Evolutionary conservation across 2,797 vertebrate genomes (phyloP), one percentile per base, ranked within the genome.

Genomic region (Eulemur coronatus): DNA sequence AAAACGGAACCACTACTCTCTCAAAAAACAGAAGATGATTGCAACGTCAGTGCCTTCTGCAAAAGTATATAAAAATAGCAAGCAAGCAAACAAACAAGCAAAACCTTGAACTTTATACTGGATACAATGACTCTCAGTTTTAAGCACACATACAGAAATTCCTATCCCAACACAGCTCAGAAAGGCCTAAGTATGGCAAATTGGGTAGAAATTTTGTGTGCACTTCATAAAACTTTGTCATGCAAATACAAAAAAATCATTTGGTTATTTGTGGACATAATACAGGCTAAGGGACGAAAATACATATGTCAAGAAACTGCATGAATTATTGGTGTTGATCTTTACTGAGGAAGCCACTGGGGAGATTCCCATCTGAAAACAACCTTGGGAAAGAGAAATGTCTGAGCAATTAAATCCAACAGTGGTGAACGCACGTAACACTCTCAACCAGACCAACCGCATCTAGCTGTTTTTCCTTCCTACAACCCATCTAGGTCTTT

Each of bases 341-440:
- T 89, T 92, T 85, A 67, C 17, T 69, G 73, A 95, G 35, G 80
- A 95, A 89, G 67, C 43, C 59, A 75, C 9, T 8, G 22, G 30
- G 46, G 52, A 93, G 20, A 86, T 38, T 89, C 41, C 69, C 59
- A 89, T 41, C 80, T 95, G 90, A 93, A 96, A 81, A 92, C 69
- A 96, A 69, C 80, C 57, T 92, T 89, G 50, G 35, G 57, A 75
- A 84, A 84, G 79, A 43, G 35, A 92, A 70, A 85, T 43, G 46
- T 61, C 46, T 91, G 41, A 94, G 22, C 48, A 73, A 67, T 75
- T 59, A 67, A 57, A 63, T 67, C 12, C 43, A 84, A 84, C 26
- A n/a, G n/a, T 43, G 38, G 72, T 72, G 41, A 84, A 88, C 28
- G n/a, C 3, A 41, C 30, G 46, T 26, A 41, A 46, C 50, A 61